Conservation (phyloP, 1,140 invertebrate species). For the Phocides pigmalion region DNA sequence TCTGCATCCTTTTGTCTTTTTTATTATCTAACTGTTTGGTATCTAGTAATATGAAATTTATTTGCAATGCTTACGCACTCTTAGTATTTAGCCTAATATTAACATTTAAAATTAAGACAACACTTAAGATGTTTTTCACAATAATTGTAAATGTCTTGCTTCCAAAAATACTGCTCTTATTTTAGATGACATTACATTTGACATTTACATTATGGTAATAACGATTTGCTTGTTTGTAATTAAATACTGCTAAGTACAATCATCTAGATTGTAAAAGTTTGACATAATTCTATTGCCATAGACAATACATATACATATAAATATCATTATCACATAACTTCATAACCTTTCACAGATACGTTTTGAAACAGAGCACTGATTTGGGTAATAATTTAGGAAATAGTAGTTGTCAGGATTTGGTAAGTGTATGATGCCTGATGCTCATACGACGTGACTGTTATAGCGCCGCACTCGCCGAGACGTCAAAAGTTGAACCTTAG, state of each 20-base stretch:
- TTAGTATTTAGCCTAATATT: constrained; percentile 29
- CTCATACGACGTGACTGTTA: constrained; percentile 75
- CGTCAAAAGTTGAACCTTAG: constrained; percentile 97
- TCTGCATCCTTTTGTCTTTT: constrained; percentile 45
- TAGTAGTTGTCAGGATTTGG: constrained; percentile 21
- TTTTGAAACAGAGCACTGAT: constrained; percentile 15
- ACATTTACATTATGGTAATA: not conserved
- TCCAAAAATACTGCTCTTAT: constrained; percentile 4
- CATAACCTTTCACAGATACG: not conserved
- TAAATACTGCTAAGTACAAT: constrained; percentile 1
- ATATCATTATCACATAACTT: constrained; percentile 24
- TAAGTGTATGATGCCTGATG: constrained; percentile 46
- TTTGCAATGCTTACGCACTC: constrained; percentile 74
- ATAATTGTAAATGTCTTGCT: constrained; percentile 24
- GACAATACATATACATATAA: constrained; percentile 14
- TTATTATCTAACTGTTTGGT: constrained; percentile 33
- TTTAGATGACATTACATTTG: constrained; percentile 6
- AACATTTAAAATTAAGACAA: not conserved
- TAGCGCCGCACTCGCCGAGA: constrained; percentile 97
- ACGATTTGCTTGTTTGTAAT: not conserved
- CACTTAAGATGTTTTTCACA: constrained; percentile 20
- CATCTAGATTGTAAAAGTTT: not conserved
- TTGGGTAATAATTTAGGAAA: not conserved
- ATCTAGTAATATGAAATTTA: constrained; percentile 38
- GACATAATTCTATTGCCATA: not conserved